Evolutionary conservation across 2,888 invertebrate species (phyloP).

Genomic region (Petrolisthes cinctipes): DNA sequence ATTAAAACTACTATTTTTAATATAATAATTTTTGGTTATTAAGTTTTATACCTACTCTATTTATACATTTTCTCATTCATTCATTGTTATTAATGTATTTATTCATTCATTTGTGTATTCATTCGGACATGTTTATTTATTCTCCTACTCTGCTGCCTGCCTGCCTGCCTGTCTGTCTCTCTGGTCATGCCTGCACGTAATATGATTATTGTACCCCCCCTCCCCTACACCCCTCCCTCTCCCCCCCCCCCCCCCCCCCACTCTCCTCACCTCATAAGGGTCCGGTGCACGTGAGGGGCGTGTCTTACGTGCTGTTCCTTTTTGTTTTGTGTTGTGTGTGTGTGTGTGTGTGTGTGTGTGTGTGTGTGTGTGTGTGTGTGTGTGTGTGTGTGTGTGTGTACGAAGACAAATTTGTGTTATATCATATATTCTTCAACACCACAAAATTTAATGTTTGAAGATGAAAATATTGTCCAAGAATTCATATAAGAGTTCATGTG

Average conservation of each 20-base stretch:
- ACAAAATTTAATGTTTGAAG: too few species aligned
- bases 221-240: too few species aligned
- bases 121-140: not conserved
- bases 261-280: too few species aligned
- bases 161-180: not conserved
- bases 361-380: not conserved
- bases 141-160: not conserved
- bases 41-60: not conserved
- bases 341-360: constrained; percentile 1
- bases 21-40: too few species aligned
- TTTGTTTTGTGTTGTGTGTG: not conserved
- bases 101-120: not conserved
- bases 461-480: too few species aligned
- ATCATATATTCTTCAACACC: too few species aligned
- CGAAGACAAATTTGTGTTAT: not conserved
- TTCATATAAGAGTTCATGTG: too few species aligned
- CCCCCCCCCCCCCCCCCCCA: too few species aligned
- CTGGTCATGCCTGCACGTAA: not conserved
- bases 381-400: not conserved
- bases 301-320: not conserved
- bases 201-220: not conserved
- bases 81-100: not conserved
- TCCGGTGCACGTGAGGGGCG: not conserved
- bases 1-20: too few species aligned
- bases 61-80: not conserved